Evolutionary conservation across 2,888 invertebrate genomes (phyloP), one percentile per base, ranked within the genome.

Genomic region (Drosophila ezoana): DNA sequence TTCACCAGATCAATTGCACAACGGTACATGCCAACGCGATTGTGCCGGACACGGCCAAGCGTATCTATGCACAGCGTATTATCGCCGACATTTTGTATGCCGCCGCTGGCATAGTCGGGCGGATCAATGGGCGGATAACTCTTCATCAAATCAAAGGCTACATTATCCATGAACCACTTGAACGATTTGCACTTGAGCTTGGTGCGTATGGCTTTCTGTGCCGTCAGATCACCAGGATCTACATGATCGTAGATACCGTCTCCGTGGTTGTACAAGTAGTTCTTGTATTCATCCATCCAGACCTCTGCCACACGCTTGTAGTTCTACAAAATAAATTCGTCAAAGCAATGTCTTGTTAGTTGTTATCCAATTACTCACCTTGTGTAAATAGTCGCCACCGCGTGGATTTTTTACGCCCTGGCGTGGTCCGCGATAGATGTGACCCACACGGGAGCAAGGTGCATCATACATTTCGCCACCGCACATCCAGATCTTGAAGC

Each of bases 251-350:
- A 96, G 89, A 96, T 95, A 4, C 91, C 91, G 0, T 98, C 96
- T 9, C 96, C 93, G 4, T 97, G 94, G 71, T 94, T 93, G 93
- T 98, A 99, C 73, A 99, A 91, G 90, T 95, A 96, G 79, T 98
- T 94, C 4, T 97, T 97, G 91, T 98, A 99, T 89, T 99, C 99
- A 91, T 99, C 99, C 99, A 99, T 99, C 99, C 99, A 99, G 4
- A 99, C 98, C 88, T 98, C 98, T 0, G 98, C 98, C 0, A 98
- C 98, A 66, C 98, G 94, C 44, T 96, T 95, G 92, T 98, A 98
- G 92, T 98, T 98, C 96, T 97, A 56, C 0, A 57, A 51, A 9
- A 28, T 11, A 37, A 23, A 5, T 6, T 14, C n/a, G 28, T 28
- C 28, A 28, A 28, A 28, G 8, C 28, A 2, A 4, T 18, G 40